Percentiles rank a stretch among this genome's conserved stretches.
These are phyloP conservation scores for Nemoura dubitans DNA, from an alignment of 2,888 invertebrate genomes.

Conservation along the genomic window DNA sequence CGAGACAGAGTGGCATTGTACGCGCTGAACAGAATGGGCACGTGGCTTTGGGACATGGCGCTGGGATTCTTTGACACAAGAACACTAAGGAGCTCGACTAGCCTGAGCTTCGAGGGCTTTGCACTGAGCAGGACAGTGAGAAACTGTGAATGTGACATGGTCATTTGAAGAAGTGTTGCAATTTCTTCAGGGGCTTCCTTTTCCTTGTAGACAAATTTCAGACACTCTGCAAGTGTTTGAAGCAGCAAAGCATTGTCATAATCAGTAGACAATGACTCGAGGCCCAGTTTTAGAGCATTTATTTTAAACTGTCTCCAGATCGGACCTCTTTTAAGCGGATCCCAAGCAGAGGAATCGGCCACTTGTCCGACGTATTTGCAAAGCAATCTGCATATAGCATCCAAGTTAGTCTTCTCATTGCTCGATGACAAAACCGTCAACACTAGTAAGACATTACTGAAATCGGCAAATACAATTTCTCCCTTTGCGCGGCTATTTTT, in stretches of 20 bases:
- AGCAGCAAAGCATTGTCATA: slow-evolving; percentile 63
- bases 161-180: slow-evolving; percentile 74
- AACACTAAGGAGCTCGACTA: slow-evolving; percentile 71
- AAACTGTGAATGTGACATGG: slow-evolving; percentile 80
- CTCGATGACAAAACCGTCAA: neutral
- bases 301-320: slow-evolving; percentile 59
- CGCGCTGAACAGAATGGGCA: slow-evolving; percentile 79
- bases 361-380: slow-evolving; percentile 52
- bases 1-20: slow-evolving; percentile 77
- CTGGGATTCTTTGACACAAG: slow-evolving; percentile 71
- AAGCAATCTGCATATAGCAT: slow-evolving; percentile 53
- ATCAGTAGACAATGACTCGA: slow-evolving; percentile 62
- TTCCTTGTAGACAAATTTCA: slow-evolving; percentile 65
- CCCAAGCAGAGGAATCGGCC: slow-evolving; percentile 53
- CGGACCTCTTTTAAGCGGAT: slow-evolving; percentile 55
- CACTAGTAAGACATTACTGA: neutral
- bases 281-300: slow-evolving; percentile 71
- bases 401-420: slow-evolving; percentile 53
- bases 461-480: neutral
- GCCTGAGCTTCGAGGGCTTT: slow-evolving; percentile 60
- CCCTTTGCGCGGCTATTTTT: slow-evolving; percentile 48
- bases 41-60: slow-evolving; percentile 73
- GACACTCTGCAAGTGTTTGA: slow-evolving; percentile 65
- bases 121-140: slow-evolving; percentile 71
- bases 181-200: slow-evolving; percentile 63